Base-by-base conservation (phyloP, 2,888 invertebrate genomes). In the Xylocampa areola region DNA sequence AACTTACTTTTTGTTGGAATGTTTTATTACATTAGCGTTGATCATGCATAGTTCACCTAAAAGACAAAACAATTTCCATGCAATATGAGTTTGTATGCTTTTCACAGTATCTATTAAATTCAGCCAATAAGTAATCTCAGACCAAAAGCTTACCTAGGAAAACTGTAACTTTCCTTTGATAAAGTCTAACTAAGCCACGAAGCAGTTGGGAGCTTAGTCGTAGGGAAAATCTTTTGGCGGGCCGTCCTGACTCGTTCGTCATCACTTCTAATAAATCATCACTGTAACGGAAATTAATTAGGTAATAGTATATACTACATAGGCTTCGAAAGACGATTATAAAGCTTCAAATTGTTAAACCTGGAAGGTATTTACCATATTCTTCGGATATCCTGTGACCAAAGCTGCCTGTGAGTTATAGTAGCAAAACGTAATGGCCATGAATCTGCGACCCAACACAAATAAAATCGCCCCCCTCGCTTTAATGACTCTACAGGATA, bases 401-500 rank as follows among this genome's bases (percentile, higher is more conserved):
- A 88, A 59, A 93, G 78, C 66, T 92, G 90, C 14, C 86, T 80
- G 11, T 86, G 87, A 21, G 87, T 86, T 72, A 92, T 85, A 16
- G 84, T 83, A 2, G 88, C 86, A 83, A 93, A 93, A 48, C 88
- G 84, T 23, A 86, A 62, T 2, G 93, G 92, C 92, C 92, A 92
- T 13, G 92, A 91, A 76, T 93, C 93, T 19, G 92, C 93, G 5
- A 93, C 85, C 93, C 93, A 93, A 65, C 91, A 91, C 49, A 91
- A 77, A 76, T 93, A 89, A 81, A 93, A 93, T 67, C 86, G 85
- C 16, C 93, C 93, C 8, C 93, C 93, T 61, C 84, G 82, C 70
- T 82, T 89, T 37, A 93, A 77, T 1, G 89, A 89, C 30, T 89
- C 86, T 2, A 78, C 86, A 0, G 90, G 91, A 74, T 88, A 93